Evolutionary conservation across 2,888 invertebrate species (phyloP), one percentile per base, ranked within the genome.

Genomic region (Arge pagana): DNA sequence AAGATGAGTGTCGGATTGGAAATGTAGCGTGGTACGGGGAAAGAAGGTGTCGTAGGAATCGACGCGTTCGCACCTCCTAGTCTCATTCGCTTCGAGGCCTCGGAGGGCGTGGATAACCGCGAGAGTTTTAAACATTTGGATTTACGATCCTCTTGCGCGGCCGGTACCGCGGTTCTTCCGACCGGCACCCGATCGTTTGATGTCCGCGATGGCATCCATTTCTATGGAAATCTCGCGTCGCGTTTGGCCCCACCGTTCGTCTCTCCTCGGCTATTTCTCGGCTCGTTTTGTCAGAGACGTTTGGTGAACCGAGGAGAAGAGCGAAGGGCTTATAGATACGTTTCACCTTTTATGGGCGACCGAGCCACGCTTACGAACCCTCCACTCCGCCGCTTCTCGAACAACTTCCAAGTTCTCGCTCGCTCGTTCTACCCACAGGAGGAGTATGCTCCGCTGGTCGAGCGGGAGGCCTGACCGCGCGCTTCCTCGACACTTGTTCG

Each of bases 291-390:
- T n/a, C n/a, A n/a, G n/a, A n/a, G n/a, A n/a, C n/a, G n/a, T n/a
- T n/a, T n/a, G n/a, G n/a, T n/a, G n/a, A n/a, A n/a, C n/a, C n/a
- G n/a, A n/a, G n/a, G n/a, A n/a, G n/a, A n/a, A n/a, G n/a, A n/a
- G n/a, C n/a, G 26, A 26, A 7, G 11, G 45, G 31, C 45, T 45
- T 45, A 45, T 45, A 45, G 45, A 45, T 33, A 45, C 45, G 45
- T 45, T 45, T 35, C 45, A 45, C 33, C 45, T 45, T 45, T 45
- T 45, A 45, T 45, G 45, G 45, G 31, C n/a, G n/a, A n/a, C n/a
- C 31, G 33, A 45, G 45, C 45, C 45, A 45, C 45, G 45, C 45
- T 45, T 45, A 45, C 23, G n/a, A n/a, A n/a, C n/a, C n/a, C n/a
- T n/a, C n/a, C n/a, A n/a, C 45, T 45, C 30, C 19, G 42, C 4